Base-by-base conservation (phyloP, 35 echinoderm and acorn worm genomes). In the Ophioderma brevispina region DNA sequence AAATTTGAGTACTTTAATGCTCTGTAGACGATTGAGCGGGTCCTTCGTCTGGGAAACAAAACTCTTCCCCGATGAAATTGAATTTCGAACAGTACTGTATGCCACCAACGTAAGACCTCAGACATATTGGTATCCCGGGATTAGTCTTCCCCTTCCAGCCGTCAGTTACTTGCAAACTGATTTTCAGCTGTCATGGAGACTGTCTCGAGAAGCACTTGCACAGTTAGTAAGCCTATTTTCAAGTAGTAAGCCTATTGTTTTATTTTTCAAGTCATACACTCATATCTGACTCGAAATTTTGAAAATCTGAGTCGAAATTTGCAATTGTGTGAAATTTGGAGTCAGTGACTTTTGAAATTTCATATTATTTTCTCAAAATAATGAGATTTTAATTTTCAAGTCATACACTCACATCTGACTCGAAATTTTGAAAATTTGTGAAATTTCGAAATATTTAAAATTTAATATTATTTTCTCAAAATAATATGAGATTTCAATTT, bases 131-230 rank as follows among this genome's bases (percentile, higher is more conserved):
- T 10, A 75, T 10, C 38, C 81, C 70, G 21, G 49, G 0, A 55
- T 25, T 0, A 36, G 37, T 17, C 30, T 40, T 35, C 49, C 18
- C 13, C 23, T 63, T 1, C 83, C 46, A 32, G 85, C 78, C 39
- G 79, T 95, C 21, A 88, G 88, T 8, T 95, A 87, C 63, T 88
- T 95, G 15, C 93, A 95, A 52, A 95, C 76, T 39, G 50, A 95
- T 39, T 77, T 95, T 1, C 50, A 81, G 32, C 88, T 95, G n/a
- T 40, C 82, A n/a, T 95, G 93, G 93, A 90, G 88, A 70, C 42
- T 95, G 64, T 82, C 88, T 32, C 63, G 93, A 80, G 85, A 36
- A 38, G 93, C 84, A 75, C 90, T 95, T 40, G 49, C 87, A 37
- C 90, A 95, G 93, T 95, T 59, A 81, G 93, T 84, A 18, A 21